Percentiles rank a stretch among this genome's conserved stretches.
phyloP scores from a whole-genome alignment of 1,140 invertebrate species.

The Hycleus phaleratus region DNA sequence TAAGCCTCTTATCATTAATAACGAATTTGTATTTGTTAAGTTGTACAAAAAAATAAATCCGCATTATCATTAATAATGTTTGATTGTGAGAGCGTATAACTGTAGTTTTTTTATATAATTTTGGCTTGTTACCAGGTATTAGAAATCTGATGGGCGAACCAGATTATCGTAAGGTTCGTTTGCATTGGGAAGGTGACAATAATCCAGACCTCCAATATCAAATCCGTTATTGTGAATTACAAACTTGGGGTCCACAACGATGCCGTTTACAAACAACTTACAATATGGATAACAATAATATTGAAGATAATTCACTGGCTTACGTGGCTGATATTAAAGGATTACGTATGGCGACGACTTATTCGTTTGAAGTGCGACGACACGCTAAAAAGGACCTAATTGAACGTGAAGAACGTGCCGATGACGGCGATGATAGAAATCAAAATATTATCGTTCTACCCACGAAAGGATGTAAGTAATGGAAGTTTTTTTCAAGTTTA shows the following conservation, averaged over 20 bases:
- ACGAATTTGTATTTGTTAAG: no score
- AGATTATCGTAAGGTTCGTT: slow-evolving; percentile 60
- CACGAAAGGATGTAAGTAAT: slow-evolving; percentile 70
- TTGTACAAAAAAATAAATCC: no score
- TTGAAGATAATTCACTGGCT: slow-evolving; percentile 24
- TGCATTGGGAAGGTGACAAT: slow-evolving; percentile 52
- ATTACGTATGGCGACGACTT: slow-evolving; percentile 67
- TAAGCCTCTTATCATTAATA: no score
- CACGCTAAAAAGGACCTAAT: slow-evolving; percentile 41
- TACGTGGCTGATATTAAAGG: slow-evolving; percentile 53
- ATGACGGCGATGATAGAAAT: slow-evolving; percentile 32
- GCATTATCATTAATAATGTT: no score
- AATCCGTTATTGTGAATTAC: slow-evolving; percentile 65
- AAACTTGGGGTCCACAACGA: slow-evolving; percentile 64
- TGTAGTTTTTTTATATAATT: background rate
- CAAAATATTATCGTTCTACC: slow-evolving; percentile 56
- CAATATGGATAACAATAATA: slow-evolving; percentile 19
- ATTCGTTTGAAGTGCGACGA: slow-evolving; percentile 60
- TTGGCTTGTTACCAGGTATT: slow-evolving; percentile 46
- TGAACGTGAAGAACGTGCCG: slow-evolving; percentile 34
- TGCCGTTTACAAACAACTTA: slow-evolving; percentile 50
- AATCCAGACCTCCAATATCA: slow-evolving; percentile 46
- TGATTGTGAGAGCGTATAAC: background rate
- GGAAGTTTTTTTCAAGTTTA: background rate
- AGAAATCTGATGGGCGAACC: slow-evolving; percentile 60